Evolutionary conservation across 92 coral and sea anemone genomes (phyloP), one percentile per base, ranked within the genome.

Genomic region (Bergia sp.): DNA sequence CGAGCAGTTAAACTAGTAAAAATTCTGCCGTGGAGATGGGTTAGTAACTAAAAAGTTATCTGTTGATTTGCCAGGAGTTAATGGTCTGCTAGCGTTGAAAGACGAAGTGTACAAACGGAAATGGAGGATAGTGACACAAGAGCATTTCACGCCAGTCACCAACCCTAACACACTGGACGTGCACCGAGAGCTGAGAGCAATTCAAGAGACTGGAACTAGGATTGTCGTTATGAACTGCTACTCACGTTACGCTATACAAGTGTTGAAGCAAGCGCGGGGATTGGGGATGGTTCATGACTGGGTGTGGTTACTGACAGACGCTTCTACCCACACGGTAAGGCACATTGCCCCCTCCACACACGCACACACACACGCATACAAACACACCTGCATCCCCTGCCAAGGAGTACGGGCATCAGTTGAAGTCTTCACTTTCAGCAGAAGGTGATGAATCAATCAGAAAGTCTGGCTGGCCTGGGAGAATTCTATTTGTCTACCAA

Each of bases 61-160:
- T 5, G 42, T 36, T 43, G 2, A 18, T n/a, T 82, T 42, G 39
- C 7, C 21, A 91, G 93, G 93, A 49, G 89, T 91, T 44, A 91
- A 91, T 85, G 93, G 93, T 36, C 79, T 91, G 6, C 69, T 91
- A 39, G 78, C 93, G 3, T 88, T 91, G 21, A 91, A 91, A 78
- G 93, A 91, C 86, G 81, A 88, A 8, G 93, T 91, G 50, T 82
- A 91, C 79, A 50, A 64, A 44, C 64, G 80, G 3, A 11, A 67
- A 15, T 88, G 90, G 90, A 11, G 36, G 20, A 55, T 88, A 20
- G 85, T 64, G 13, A 21, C 39, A 4, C 79, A 72, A 43, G 85
- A 88, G 65, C 73, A 79, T 15, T 88, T 88, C 37, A 79, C 78
- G 7, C 85, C 90, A 13, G 80, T 88, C 15, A 23, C 36, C 5